Percentiles rank a stretch among this genome's conserved stretches.
Conservation (phyloP, 2,113 vertebrate genomes). For the Orientallactaga bullata region DNA sequence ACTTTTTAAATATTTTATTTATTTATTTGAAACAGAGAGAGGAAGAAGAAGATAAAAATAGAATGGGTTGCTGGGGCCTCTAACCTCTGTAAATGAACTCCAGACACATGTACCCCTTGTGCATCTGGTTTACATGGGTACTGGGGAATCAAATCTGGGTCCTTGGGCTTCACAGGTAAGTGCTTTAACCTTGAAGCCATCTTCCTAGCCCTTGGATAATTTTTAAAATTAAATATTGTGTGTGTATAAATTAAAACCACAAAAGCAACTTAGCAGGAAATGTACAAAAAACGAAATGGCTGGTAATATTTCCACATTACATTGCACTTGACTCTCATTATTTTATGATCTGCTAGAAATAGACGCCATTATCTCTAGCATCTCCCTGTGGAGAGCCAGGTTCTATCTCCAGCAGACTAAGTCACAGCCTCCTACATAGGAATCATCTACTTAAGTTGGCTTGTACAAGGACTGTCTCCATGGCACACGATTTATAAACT, state of each 20-base stretch:
- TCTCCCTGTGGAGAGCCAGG: rapidly evolving
- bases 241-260: neutral
- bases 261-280: neutral
- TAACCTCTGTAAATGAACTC: too few species aligned
- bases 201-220: neutral
- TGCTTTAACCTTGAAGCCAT: too few species aligned
- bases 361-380: neutral
- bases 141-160: too few species aligned
- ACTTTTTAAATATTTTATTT: too few species aligned
- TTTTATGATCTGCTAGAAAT: neutral
- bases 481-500: rapidly evolving
- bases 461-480: neutral
- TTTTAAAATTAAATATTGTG: neutral
- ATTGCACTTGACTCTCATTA: neutral
- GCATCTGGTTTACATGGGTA: too few species aligned
- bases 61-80: too few species aligned
- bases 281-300: neutral
- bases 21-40: too few species aligned
- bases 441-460: neutral
- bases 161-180: too few species aligned
- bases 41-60: too few species aligned
- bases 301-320: neutral
- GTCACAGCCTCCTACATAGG: neutral
- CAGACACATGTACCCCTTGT: too few species aligned
- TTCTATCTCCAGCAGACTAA: neutral